These are phyloP conservation scores for Vespertilio murinus DNA, from an alignment of 2,797 vertebrate species.

Conservation along the genomic window DNA sequence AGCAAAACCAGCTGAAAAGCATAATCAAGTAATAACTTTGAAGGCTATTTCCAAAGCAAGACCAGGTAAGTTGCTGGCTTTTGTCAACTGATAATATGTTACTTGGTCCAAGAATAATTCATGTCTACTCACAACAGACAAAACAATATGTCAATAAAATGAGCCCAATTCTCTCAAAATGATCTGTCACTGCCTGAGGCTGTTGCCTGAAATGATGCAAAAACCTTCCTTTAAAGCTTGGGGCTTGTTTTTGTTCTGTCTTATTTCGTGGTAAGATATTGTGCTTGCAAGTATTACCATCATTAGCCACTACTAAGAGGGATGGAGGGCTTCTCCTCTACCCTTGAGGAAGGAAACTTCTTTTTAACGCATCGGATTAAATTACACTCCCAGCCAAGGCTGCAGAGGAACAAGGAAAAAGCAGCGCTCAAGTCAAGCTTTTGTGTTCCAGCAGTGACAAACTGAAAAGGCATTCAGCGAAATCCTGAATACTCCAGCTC, in stretches of 20 bases:
- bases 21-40: conserved; percentile 46
- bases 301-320: conserved; percentile 68
- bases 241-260: conserved; percentile 38
- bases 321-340: conserved; percentile 39
- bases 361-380: conserved; percentile 69
- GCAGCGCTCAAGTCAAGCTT: neutral
- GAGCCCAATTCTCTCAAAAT: conserved; percentile 76
- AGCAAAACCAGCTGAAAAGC: conserved; percentile 52
- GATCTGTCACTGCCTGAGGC: conserved; percentile 80
- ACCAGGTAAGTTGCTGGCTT: conserved; percentile 77
- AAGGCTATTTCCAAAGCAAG: conserved; percentile 73
- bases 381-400: conserved; percentile 56
- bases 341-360: conserved; percentile 55
- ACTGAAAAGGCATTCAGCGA: conserved; percentile 39
- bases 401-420: conserved; percentile 36
- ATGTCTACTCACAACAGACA: conserved; percentile 81
- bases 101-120: conserved; percentile 80
- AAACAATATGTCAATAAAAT: conserved; percentile 83
- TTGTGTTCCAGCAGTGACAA: conserved; percentile 24
- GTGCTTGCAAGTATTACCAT: conserved; percentile 41
- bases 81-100: conserved; percentile 80
- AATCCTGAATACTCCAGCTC: conserved; percentile 52
- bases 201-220: conserved; percentile 68
- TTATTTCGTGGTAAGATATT: conserved; percentile 57
- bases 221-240: conserved; percentile 37